Percentiles rank a stretch among this genome's conserved stretches.
phyloP scores from a whole-genome alignment of 2,113 vertebrate genomes.

The Sylvietta virens region DNA sequence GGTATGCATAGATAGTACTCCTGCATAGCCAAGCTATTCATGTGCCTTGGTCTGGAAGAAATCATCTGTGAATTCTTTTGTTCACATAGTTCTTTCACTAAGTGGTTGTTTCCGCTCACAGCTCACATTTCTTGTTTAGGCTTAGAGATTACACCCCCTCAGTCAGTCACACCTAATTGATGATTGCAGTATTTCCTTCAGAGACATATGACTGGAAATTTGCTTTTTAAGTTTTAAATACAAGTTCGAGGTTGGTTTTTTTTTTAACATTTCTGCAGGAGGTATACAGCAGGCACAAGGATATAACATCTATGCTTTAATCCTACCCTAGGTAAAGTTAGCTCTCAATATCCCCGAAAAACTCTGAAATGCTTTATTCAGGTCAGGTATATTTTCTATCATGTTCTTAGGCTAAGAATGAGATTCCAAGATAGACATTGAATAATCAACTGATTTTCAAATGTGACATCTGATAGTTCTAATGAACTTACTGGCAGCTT shows the following conservation, averaged over 20 bases:
- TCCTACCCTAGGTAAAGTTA: background rate
- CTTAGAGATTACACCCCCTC: background rate
- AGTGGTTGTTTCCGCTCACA: background rate
- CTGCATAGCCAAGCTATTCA: background rate
- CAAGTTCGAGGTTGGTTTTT: background rate
- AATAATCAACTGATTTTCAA: background rate
- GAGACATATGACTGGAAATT: background rate
- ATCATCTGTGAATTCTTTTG: background rate
- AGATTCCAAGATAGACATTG: background rate
- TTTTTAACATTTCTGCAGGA: background rate
- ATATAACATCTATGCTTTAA: background rate
- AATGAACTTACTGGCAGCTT: background rate
- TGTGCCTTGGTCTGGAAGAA: background rate
- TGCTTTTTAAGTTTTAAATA: background rate
- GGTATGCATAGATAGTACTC: background rate
- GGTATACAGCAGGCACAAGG: background rate
- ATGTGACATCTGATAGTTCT: background rate
- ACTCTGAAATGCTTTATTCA: background rate
- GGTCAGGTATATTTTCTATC: background rate
- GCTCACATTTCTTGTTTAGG: background rate
- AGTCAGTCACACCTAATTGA: background rate
- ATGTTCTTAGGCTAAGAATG: background rate
- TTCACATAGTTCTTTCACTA: background rate
- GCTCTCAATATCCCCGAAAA: background rate
- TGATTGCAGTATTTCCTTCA: background rate